Percentiles rank a stretch among this genome's conserved stretches.
These are phyloP conservation scores for Centroberyx gerrardi DNA, from an alignment of 2,797 vertebrate genomes.

Conservation along the genomic window DNA sequence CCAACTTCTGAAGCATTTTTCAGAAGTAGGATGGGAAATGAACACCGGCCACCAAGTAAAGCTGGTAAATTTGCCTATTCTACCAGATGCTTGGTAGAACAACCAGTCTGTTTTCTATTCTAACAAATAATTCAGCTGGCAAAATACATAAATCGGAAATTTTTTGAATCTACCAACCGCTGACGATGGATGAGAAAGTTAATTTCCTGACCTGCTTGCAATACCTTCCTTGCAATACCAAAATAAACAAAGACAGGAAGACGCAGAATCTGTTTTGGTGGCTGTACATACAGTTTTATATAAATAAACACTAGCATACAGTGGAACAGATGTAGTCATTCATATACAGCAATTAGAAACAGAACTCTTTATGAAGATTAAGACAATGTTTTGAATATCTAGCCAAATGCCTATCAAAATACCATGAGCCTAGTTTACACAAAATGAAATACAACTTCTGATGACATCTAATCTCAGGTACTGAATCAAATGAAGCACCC, in stretches of 20 bases:
- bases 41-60: not conserved
- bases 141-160: not conserved
- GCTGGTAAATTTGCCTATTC: not conserved
- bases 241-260: not conserved
- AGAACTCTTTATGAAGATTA: conserved; percentile 25
- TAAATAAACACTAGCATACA: conserved; percentile 59
- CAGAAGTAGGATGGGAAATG: not conserved
- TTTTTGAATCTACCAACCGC: not conserved
- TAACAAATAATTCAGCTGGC: not conserved
- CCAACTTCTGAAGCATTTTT: not conserved
- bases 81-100: not conserved
- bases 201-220: not conserved
- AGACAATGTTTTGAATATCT: conserved; percentile 37
- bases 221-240: not conserved
- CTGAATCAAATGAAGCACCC: conserved; percentile 27
- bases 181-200: not conserved
- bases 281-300: conserved; percentile 67
- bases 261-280: conserved; percentile 12
- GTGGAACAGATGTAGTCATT: conserved; percentile 48
- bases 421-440: conserved; percentile 34
- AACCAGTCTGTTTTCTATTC: not conserved
- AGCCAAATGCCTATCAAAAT: conserved; percentile 21
- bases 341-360: conserved; percentile 41
- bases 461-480: conserved; percentile 23
- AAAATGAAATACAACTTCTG: conserved; percentile 35